phyloP scores from a whole-genome alignment of 2,797 vertebrate species.

The Clamator glandarius region DNA sequence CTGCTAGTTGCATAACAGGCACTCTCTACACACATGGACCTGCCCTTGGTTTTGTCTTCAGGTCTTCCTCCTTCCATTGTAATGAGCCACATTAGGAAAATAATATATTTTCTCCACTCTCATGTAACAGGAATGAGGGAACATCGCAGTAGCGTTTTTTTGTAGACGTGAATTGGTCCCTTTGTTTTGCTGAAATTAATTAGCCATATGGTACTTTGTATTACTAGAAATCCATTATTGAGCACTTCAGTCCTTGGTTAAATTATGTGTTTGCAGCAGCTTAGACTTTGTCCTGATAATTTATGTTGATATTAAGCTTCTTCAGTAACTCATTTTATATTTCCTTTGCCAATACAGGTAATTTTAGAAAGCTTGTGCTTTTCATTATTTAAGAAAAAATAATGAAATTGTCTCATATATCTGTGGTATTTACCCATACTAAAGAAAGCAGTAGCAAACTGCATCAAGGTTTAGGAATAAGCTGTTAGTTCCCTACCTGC shows the following conservation, averaged over 20 bases:
- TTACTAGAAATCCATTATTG: neutral
- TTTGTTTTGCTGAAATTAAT: neutral
- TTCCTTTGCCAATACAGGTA: neutral
- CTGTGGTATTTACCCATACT: neutral
- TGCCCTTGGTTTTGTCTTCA: neutral
- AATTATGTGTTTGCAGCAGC: neutral
- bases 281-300: neutral
- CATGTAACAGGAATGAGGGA: neutral
- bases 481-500: neutral
- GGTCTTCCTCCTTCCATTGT: neutral
- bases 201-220: neutral
- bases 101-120: neutral
- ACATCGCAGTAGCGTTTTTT: accelerated
- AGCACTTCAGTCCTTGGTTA: neutral
- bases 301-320: neutral
- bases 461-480: neutral
- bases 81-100: neutral
- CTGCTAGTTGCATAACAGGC: neutral
- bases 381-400: neutral
- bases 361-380: neutral
- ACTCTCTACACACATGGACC: neutral
- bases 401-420: neutral
- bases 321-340: neutral
- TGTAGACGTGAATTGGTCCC: neutral
- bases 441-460: neutral